These are phyloP conservation scores for Cirrhinus mrigala DNA, from an alignment of 2,797 vertebrate genomes.

Conservation along the genomic window DNA sequence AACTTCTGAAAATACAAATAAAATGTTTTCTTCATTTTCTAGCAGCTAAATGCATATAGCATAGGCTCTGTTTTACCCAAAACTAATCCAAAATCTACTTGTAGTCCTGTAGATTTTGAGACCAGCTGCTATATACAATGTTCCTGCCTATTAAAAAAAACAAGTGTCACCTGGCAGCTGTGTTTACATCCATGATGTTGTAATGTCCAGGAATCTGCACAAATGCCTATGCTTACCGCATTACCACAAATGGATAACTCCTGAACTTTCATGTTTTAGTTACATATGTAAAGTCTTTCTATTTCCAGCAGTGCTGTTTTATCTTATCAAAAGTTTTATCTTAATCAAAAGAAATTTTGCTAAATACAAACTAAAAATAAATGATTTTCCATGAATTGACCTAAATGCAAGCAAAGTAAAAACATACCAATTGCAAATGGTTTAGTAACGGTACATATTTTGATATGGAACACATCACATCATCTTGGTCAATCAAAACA, in stretches of 20 bases:
- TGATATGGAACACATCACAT: background rate
- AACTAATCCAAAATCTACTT: background rate
- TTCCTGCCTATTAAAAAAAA: background rate
- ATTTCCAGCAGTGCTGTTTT: background rate
- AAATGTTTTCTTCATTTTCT: background rate
- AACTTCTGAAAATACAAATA: background rate
- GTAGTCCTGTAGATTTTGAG: background rate
- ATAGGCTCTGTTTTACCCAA: background rate
- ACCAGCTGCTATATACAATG: background rate
- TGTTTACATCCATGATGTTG: conserved; percentile 34
- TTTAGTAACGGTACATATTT: background rate
- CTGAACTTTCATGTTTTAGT: background rate
- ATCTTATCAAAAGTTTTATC: no score
- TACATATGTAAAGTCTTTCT: background rate
- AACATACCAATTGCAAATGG: background rate
- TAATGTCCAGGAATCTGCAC: conserved; percentile 13
- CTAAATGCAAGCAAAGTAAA: background rate
- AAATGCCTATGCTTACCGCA: background rate
- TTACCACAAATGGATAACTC: conserved; percentile 11
- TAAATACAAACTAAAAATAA: background rate
- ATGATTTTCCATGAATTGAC: background rate
- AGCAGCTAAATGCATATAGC: background rate
- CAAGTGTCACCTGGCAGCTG: conserved; percentile 12
- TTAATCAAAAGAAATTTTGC: background rate
- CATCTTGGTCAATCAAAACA: background rate